Evolutionary conservation across 2,797 vertebrate species (phyloP).

Genomic region (Poecile montanus): DNA sequence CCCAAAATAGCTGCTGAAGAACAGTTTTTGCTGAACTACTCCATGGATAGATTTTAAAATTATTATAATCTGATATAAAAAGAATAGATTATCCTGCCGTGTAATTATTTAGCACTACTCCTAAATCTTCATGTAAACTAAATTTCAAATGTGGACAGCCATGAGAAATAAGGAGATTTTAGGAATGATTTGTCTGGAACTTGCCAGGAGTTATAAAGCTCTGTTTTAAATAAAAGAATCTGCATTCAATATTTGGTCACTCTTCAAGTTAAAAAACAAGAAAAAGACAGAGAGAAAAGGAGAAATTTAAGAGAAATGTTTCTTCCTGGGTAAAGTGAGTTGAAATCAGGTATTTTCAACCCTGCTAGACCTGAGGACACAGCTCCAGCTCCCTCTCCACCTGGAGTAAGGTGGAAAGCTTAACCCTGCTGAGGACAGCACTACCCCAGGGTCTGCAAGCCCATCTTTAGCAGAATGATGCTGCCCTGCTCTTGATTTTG

Average conservation of each 20-base stretch:
- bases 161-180: background rate
- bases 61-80: background rate
- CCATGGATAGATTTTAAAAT: background rate
- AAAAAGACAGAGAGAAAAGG: background rate
- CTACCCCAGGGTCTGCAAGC: background rate
- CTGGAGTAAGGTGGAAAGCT: background rate
- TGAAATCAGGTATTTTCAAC: background rate
- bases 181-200: background rate
- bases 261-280: background rate
- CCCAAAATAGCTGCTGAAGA: slow-evolving; percentile 62
- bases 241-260: background rate
- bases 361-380: background rate
- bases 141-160: background rate
- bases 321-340: background rate
- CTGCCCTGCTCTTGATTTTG: background rate
- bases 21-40: slow-evolving; percentile 24
- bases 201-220: background rate
- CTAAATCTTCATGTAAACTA: background rate
- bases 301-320: background rate
- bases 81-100: background rate
- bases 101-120: background rate
- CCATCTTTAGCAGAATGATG: background rate
- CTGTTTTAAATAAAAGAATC: slow-evolving; percentile 16
- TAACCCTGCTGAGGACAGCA: background rate
- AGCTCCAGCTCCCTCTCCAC: background rate